Evolutionary conservation across 2,888 invertebrate species (phyloP).

Genomic region (Patella ulyssiponensis): DNA sequence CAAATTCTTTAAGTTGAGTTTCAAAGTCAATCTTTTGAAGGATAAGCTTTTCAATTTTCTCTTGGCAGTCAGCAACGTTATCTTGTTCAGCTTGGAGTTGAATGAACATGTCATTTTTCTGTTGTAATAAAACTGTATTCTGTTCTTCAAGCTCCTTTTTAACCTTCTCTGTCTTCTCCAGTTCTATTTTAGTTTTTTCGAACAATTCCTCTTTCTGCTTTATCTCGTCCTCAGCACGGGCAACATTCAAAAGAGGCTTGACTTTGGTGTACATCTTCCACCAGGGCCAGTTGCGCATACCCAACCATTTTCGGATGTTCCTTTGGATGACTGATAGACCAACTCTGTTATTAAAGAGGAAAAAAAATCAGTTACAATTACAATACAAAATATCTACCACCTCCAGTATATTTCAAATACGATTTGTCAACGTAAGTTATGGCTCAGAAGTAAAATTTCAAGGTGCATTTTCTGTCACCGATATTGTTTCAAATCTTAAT

Average conservation of each 20-base stretch:
- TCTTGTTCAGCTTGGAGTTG: slow-evolving; percentile 83
- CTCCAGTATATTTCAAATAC: no score
- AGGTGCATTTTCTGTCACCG: no score
- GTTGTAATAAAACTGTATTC: slow-evolving; percentile 90
- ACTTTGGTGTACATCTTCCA: slow-evolving; percentile 91
- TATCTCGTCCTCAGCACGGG: slow-evolving; percentile 97
- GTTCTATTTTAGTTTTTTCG: slow-evolving; percentile 91
- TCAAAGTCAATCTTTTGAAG: slow-evolving; percentile 97
- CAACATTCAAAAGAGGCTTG: slow-evolving; percentile 93
- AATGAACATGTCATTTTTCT: slow-evolving; percentile 90
- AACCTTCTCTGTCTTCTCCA: slow-evolving; percentile 93
- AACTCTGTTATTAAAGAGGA: neutral
- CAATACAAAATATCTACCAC: no score
- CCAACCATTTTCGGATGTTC: slow-evolving; percentile 98
- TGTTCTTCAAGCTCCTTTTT: slow-evolving; percentile 95
- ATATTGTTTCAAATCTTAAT: no score
- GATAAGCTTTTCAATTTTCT: slow-evolving; percentile 90
- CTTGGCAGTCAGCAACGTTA: slow-evolving; percentile 89
- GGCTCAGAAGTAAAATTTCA: no score
- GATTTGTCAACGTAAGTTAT: no score
- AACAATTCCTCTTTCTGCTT: slow-evolving; percentile 95
- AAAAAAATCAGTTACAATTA: no score
- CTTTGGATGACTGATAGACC: slow-evolving; percentile 82
- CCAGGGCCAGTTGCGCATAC: slow-evolving; percentile 99
- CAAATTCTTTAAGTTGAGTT: slow-evolving; percentile 92